These are phyloP conservation scores for Notothenia coriiceps DNA, from an alignment of 2,113 vertebrate species.

Conservation along the genomic window DNA sequence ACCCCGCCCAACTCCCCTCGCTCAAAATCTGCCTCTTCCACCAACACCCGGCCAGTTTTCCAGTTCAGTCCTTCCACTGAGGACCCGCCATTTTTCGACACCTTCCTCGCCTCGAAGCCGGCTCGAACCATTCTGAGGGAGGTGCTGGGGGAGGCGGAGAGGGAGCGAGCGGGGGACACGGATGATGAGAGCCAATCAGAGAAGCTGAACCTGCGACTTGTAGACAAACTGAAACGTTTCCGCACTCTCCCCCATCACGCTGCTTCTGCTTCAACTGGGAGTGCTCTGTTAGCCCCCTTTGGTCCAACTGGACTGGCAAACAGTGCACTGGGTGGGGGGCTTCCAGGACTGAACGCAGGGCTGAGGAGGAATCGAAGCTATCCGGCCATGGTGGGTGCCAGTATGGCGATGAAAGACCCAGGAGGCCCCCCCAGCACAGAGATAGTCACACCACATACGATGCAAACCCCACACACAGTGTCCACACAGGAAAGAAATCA, in stretches of 20 bases:
- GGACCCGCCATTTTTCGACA: slow-evolving; percentile 87
- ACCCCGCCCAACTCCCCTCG: slow-evolving; percentile 90
- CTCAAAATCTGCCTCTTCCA: slow-evolving; percentile 41
- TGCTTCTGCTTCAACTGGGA: slow-evolving; percentile 64
- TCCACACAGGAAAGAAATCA: slow-evolving; percentile 27
- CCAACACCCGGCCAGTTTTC: slow-evolving; percentile 63
- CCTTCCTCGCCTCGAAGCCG: slow-evolving; percentile 95
- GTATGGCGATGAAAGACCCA: slow-evolving; percentile 97
- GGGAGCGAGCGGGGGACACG: slow-evolving; percentile 68
- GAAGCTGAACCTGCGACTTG: slow-evolving; percentile 91
- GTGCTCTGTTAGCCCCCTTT: slow-evolving; percentile 84
- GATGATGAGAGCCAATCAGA: slow-evolving; percentile 92
- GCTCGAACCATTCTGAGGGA: slow-evolving; percentile 95
- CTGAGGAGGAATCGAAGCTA: slow-evolving; percentile 96
- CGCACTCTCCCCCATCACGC: slow-evolving; percentile 80
- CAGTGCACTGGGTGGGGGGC: slow-evolving; percentile 84
- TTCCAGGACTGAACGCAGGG: slow-evolving; percentile 88
- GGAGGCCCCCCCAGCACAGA: slow-evolving; percentile 86
- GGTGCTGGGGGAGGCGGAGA: slow-evolving; percentile 87
- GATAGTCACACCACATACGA: slow-evolving; percentile 85
- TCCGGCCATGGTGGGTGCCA: slow-evolving; percentile 96
- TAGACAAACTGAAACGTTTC: slow-evolving; percentile 96
- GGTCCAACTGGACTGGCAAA: slow-evolving; percentile 81
- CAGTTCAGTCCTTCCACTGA: slow-evolving; percentile 90
- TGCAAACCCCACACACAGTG: slow-evolving; percentile 30